phyloP scores from a whole-genome alignment of 2,888 invertebrate genomes.

The Pseudococcus viburni region DNA sequence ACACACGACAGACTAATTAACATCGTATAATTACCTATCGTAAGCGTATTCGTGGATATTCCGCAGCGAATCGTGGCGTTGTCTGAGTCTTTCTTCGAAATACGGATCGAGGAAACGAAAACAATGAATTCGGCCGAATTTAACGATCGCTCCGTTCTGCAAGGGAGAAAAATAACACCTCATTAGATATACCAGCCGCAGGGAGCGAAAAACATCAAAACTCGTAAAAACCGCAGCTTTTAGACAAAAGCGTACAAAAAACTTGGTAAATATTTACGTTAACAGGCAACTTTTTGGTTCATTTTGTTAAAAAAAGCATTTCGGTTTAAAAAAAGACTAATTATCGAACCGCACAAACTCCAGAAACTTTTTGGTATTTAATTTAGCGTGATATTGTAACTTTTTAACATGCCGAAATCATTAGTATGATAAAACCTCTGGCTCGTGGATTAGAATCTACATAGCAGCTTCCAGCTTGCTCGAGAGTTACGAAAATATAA shows the following conservation, averaged over 20 bases:
- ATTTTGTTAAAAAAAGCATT: not conserved
- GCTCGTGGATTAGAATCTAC: not conserved
- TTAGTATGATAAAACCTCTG: not conserved
- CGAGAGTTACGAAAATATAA: no score
- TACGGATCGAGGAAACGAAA: conserved; percentile 89
- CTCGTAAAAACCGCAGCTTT: not conserved
- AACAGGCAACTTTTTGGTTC: not conserved
- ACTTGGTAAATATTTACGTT: not conserved
- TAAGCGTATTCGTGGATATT: conserved; percentile 79
- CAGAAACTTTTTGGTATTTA: not conserved
- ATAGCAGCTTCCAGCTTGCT: not conserved
- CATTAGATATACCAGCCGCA: not conserved
- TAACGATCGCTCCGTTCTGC: conserved; percentile 86
- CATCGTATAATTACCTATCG: conserved; percentile 79
- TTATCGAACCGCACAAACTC: not conserved
- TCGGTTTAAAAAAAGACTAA: not conserved
- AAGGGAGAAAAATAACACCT: conserved; percentile 67
- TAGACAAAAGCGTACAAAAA: not conserved
- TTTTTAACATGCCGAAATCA: not conserved
- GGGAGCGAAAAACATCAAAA: not conserved
- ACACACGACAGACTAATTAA: conserved; percentile 34
- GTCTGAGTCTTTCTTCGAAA: conserved; percentile 84
- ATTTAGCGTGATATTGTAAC: conserved; percentile 8
- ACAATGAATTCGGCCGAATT: conserved; percentile 89
- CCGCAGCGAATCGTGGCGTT: conserved; percentile 80